Conservation (phyloP, 2,888 invertebrate genomes). For the Sinelater perroti region DNA sequence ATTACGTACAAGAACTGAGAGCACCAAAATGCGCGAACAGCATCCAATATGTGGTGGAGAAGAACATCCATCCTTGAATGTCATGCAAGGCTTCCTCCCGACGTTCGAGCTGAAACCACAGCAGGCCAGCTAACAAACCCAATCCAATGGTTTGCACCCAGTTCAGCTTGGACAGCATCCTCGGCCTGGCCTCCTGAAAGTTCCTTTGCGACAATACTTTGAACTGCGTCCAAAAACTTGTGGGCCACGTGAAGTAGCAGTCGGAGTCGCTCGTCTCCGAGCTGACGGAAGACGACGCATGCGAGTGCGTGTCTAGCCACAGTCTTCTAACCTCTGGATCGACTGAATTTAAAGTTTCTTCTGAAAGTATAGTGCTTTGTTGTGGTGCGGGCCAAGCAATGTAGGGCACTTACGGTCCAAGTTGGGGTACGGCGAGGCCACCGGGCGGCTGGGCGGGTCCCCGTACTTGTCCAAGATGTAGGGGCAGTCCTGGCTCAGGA, state of each 20-base stretch:
- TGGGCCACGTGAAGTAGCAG: slow-evolving; percentile 74
- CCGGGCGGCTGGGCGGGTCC: slow-evolving; percentile 49
- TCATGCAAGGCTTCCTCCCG: slow-evolving; percentile 79
- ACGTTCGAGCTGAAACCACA: slow-evolving; percentile 82
- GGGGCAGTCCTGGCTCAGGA: slow-evolving; percentile 57
- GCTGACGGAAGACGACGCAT: slow-evolving; percentile 71
- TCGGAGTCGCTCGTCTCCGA: slow-evolving; percentile 69
- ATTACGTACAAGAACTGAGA: slow-evolving; percentile 77
- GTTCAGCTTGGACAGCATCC: slow-evolving; percentile 80
- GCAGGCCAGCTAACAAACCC: slow-evolving; percentile 75
- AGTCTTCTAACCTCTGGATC: slow-evolving; percentile 72
- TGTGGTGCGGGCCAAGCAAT: neutral
- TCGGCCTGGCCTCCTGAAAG: slow-evolving; percentile 77
- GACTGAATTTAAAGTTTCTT: slow-evolving; percentile 60
- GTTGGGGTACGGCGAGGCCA: slow-evolving; percentile 55
- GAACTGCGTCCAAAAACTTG: slow-evolving; percentile 82
- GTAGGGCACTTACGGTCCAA: slow-evolving; percentile 56
- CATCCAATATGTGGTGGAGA: slow-evolving; percentile 85
- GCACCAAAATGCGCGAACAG: slow-evolving; percentile 81
- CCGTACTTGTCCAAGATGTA: slow-evolving; percentile 56
- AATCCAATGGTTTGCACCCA: slow-evolving; percentile 79
- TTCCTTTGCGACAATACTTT: slow-evolving; percentile 78
- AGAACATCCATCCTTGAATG: slow-evolving; percentile 86
- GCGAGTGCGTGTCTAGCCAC: slow-evolving; percentile 76
- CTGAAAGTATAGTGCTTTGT: slow-evolving; percentile 50